Evolutionary conservation across 2,888 invertebrate species (phyloP).

Genomic region (Heliconius ismenius): DNA sequence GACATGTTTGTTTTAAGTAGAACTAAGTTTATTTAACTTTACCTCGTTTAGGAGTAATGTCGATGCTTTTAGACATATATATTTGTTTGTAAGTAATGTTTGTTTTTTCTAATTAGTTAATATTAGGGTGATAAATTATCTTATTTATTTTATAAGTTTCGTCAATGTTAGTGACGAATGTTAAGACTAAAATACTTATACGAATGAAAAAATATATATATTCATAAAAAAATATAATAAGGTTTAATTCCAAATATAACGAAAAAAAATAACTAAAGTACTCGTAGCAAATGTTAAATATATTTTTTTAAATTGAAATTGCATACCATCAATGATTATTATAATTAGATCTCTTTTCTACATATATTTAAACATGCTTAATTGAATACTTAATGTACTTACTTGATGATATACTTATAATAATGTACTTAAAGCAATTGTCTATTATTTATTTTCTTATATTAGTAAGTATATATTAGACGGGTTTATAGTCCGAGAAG

Average conservation of each 20-base stretch:
- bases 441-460: slow-evolving; percentile 8
- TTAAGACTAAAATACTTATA: too few species aligned
- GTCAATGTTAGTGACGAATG: not conserved
- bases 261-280: not conserved
- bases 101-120: not conserved
- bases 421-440: slow-evolving; percentile 23
- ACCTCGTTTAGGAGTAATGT: not conserved
- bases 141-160: not conserved
- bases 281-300: not conserved
- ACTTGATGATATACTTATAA: slow-evolving; percentile 17
- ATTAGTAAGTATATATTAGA: not conserved
- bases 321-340: slow-evolving; percentile 7
- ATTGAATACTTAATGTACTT: slow-evolving; percentile 10
- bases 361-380: not conserved
- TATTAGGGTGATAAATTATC: not conserved
- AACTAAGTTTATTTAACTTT: not conserved
- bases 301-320: not conserved
- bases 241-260: too few species aligned
- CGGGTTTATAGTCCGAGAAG: not conserved
- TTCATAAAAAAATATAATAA: too few species aligned
- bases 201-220: too few species aligned
- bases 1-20: slow-evolving; percentile 17
- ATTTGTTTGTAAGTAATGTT: too few species aligned
- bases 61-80: too few species aligned
- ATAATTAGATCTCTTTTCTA: slow-evolving; percentile 3